Evolutionary conservation across 2,888 invertebrate species (phyloP).

Genomic region (Crocallis elinguaria): DNA sequence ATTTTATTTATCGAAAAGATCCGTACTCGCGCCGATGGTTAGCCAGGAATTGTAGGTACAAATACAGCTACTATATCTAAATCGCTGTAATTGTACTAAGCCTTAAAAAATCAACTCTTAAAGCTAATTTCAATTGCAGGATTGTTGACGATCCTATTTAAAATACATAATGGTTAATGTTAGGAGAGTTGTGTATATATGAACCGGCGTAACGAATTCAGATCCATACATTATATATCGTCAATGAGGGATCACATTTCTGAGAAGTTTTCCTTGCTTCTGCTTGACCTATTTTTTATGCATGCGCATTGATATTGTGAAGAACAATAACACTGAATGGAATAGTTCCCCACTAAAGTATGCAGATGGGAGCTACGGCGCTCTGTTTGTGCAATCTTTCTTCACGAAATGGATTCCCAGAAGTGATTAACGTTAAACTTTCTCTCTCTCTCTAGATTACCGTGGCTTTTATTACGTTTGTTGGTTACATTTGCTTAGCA

Average conservation of each 20-base stretch:
- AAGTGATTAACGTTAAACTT: slow-evolving; percentile 26
- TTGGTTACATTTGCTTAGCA: slow-evolving; percentile 16
- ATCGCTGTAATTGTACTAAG: too few species aligned
- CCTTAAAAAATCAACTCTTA: too few species aligned
- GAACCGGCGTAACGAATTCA: too few species aligned
- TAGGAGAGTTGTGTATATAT: background rate
- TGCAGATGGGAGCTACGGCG: slow-evolving; percentile 14
- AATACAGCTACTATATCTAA: too few species aligned
- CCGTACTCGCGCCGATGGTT: too few species aligned
- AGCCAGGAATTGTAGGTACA: too few species aligned
- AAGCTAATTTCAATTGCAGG: too few species aligned
- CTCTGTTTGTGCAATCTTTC: slow-evolving; percentile 26
- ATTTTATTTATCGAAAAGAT: too few species aligned
- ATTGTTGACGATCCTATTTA: too few species aligned
- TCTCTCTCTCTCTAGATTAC: slow-evolving; percentile 16
- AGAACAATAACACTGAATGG: slow-evolving; percentile 18
- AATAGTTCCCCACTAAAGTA: slow-evolving; percentile 24
- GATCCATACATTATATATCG: background rate
- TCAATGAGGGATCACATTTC: background rate
- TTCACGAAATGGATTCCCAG: slow-evolving; percentile 23
- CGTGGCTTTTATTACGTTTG: slow-evolving; percentile 14
- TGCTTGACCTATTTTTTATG: slow-evolving; percentile 11
- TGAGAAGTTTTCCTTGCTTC: background rate
- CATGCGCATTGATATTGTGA: slow-evolving; percentile 12
- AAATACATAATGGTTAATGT: too few species aligned